Evolutionary conservation across 2,113 vertebrate species (phyloP).

Genomic region (Ciconia boyciana): DNA sequence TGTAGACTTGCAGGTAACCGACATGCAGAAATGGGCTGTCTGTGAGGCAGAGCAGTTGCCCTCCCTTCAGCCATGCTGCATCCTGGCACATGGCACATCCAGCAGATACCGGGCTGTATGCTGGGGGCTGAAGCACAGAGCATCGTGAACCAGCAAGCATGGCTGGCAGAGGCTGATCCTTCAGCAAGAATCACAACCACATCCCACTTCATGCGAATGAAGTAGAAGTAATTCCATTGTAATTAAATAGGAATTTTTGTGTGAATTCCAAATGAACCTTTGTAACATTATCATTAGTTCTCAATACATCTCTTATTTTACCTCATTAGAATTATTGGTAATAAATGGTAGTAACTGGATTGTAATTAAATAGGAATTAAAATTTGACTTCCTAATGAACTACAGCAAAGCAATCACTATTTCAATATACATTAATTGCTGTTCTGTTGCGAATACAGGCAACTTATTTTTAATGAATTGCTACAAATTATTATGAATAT

Average conservation of each 20-base stretch:
- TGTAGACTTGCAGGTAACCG: rapidly evolving
- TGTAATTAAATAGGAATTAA: constrained; percentile 75
- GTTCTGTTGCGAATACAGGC: constrained; percentile 42
- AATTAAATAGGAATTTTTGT: constrained; percentile 58
- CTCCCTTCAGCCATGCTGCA: background rate
- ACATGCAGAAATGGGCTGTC: rapidly evolving
- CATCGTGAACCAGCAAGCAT: background rate
- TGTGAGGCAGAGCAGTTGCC: background rate
- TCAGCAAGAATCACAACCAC: background rate
- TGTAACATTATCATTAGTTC: constrained; percentile 63
- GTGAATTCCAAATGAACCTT: constrained; percentile 65
- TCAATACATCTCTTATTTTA: constrained; percentile 50
- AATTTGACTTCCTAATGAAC: constrained; percentile 71
- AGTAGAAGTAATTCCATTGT: constrained; percentile 33
- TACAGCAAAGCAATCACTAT: constrained; percentile 63
- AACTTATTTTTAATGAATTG: constrained; percentile 58
- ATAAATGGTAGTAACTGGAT: constrained; percentile 65
- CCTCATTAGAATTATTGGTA: constrained; percentile 68
- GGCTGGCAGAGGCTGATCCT: background rate
- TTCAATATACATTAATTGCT: constrained; percentile 60
- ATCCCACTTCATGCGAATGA: background rate
- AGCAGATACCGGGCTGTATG: background rate
- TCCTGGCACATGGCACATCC: background rate
- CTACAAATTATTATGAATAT: constrained; percentile 50
- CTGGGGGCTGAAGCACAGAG: background rate